Conservation (phyloP, 2,888 invertebrate genomes). For the Drosophila formosana region DNA sequence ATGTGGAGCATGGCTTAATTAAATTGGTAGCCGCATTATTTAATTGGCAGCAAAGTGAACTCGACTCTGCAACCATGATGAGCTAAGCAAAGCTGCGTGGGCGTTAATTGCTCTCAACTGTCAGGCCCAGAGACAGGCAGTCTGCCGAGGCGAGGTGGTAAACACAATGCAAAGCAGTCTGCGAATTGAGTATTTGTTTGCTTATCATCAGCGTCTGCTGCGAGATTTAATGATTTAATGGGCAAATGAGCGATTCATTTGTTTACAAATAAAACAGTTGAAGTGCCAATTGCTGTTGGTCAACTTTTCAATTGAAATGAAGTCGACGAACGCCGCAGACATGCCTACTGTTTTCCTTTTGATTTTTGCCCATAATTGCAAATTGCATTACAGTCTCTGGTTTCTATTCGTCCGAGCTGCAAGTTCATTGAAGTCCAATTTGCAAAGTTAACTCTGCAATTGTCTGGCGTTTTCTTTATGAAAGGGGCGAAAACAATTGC, state of each 20-base stretch:
- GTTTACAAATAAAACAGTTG: conserved; percentile 71
- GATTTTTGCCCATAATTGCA: background rate
- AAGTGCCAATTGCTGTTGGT: conserved; percentile 56
- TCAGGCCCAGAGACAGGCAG: background rate
- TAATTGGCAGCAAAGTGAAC: conserved; percentile 64
- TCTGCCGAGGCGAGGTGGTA: background rate
- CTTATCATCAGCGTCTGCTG: conserved; percentile 15
- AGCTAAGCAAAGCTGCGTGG: conserved; percentile 40
- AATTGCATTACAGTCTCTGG: background rate
- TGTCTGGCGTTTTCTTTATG: conserved; percentile 23
- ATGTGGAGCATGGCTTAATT: conserved; percentile 55
- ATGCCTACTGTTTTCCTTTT: conserved; percentile 1
- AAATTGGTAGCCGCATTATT: conserved; percentile 67
- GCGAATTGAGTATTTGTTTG: conserved; percentile 22
- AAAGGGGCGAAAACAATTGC: conserved; percentile 15
- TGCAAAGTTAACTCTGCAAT: conserved; percentile 23
- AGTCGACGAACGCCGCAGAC: conserved; percentile 10
- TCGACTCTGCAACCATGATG: conserved; percentile 30
- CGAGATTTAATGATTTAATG: conserved; percentile 32
- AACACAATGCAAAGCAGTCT: background rate
- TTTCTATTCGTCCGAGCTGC: conserved; percentile 15
- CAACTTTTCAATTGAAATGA: conserved; percentile 49
- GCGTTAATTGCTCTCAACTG: conserved; percentile 35
- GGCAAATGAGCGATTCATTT: conserved; percentile 51
- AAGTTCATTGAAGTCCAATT: conserved; percentile 31